phyloP scores from a whole-genome alignment of 1,140 invertebrate genomes.

The Hermetia illucens region DNA sequence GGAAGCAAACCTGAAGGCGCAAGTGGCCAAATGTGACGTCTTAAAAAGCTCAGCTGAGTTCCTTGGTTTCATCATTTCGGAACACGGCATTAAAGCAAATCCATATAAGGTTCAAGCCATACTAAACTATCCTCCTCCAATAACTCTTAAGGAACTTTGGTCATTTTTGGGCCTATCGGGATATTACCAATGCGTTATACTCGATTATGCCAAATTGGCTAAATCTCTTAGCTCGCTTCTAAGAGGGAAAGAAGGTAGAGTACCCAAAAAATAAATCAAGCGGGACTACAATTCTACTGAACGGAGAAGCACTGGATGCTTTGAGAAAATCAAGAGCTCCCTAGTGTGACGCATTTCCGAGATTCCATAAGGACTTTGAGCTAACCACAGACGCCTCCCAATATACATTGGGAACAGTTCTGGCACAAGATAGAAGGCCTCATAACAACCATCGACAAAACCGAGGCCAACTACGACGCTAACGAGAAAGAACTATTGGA shows the following conservation, averaged over 20 bases:
- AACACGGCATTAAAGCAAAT: conserved; percentile 8
- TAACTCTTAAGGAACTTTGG: conserved; percentile 9
- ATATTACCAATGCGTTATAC: conserved; percentile 18
- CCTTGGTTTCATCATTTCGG: conserved; percentile 11
- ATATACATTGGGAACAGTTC: conserved; percentile 12
- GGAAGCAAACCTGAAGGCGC: conserved; percentile 11
- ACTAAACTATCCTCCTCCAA: conserved; percentile 11
- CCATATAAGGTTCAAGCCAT: conserved; percentile 7
- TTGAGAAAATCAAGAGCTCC: conserved; percentile 11
- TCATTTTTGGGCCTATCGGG: conserved; percentile 16
- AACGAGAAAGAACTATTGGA: too few relatives aligned
- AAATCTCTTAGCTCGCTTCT: conserved; percentile 6
- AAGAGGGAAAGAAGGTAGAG: conserved; percentile 2
- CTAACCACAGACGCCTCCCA: conserved; percentile 14
- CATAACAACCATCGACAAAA: too few relatives aligned
- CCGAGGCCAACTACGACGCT: too few relatives aligned
- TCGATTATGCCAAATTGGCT: conserved; percentile 10
- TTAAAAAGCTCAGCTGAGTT: conserved; percentile 10
- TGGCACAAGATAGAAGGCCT: too few relatives aligned
- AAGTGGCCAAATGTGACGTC: conserved; percentile 13
- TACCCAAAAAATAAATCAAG: conserved; percentile 9
- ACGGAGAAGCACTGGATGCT: conserved; percentile 9
- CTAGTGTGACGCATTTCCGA: conserved; percentile 10
- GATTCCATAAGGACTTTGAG: conserved; percentile 21
- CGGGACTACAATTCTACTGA: conserved; percentile 15